Conservation (phyloP, 2,113 vertebrate genomes). For the Regulus satrapa region DNA sequence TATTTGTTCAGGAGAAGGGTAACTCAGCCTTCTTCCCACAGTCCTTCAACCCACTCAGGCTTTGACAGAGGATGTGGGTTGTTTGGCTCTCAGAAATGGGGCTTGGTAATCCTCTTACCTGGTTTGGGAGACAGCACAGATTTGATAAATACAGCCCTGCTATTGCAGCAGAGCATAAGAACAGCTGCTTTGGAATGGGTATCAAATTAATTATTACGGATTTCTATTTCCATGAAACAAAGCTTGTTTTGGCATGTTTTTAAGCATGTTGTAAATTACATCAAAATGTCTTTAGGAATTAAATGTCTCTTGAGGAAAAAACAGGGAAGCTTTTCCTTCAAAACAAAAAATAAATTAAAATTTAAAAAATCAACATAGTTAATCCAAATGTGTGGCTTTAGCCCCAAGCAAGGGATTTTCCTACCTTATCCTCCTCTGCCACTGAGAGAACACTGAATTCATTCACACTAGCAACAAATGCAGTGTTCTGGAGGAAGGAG, state of each 20-base stretch:
- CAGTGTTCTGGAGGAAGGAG: background rate
- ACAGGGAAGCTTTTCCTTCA: background rate
- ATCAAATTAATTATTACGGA: background rate
- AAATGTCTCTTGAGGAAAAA: background rate
- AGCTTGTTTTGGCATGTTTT: background rate
- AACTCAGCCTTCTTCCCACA: background rate
- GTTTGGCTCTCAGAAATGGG: background rate
- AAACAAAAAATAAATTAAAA: background rate
- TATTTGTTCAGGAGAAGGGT: background rate
- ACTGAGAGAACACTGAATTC: conserved; percentile 39
- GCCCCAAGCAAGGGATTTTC: background rate
- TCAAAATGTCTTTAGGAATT: background rate
- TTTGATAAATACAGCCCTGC: background rate
- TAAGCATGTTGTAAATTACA: background rate
- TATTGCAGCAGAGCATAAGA: background rate
- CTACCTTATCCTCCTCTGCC: background rate
- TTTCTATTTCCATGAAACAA: background rate
- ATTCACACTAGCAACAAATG: conserved; percentile 27
- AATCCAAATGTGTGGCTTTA: conserved; percentile 43
- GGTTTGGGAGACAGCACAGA: background rate
- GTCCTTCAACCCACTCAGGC: background rate
- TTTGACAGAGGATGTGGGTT: background rate
- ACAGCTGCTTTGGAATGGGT: background rate
- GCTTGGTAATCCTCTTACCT: background rate
- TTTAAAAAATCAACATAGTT: background rate